phyloP scores from a whole-genome alignment of 2,113 vertebrate genomes.

The Camelus dromedarius region DNA sequence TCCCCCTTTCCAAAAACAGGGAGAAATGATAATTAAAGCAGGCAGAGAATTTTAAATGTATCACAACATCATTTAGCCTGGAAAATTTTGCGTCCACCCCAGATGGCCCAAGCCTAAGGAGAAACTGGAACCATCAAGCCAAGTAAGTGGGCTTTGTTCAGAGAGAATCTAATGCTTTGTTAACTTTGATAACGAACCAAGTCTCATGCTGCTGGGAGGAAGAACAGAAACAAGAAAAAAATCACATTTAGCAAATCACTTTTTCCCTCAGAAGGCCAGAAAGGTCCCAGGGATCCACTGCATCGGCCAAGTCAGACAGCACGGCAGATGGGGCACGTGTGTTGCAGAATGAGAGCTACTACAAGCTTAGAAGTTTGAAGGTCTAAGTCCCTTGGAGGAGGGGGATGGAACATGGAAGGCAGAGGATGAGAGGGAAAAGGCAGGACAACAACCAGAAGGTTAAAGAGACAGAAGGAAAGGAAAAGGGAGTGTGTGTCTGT shows the following conservation, averaged over 20 bases:
- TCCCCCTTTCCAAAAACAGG: neutral
- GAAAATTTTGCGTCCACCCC: neutral
- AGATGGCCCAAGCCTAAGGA: neutral
- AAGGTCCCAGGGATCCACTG: constrained; percentile 55
- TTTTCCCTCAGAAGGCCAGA: constrained; percentile 58
- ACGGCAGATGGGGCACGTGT: neutral
- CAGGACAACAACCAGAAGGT: neutral
- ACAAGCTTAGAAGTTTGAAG: neutral
- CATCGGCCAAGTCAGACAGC: constrained; percentile 22
- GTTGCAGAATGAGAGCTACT: neutral
- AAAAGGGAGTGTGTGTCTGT: neutral
- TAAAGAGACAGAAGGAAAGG: neutral
- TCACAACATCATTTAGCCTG: neutral
- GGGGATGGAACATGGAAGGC: neutral
- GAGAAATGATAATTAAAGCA: neutral
- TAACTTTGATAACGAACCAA: constrained; percentile 40
- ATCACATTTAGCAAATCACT: constrained; percentile 66
- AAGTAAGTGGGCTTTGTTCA: neutral
- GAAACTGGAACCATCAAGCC: constrained; percentile 26
- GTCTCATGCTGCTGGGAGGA: constrained; percentile 24
- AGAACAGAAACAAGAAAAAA: constrained; percentile 58
- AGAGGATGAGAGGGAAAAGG: neutral
- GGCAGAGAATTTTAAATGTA: neutral
- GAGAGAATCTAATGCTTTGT: neutral
- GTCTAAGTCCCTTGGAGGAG: neutral